Evolutionary conservation across 1,140 invertebrate species (phyloP).

Genomic region (Tetragonula clypearis): DNA sequence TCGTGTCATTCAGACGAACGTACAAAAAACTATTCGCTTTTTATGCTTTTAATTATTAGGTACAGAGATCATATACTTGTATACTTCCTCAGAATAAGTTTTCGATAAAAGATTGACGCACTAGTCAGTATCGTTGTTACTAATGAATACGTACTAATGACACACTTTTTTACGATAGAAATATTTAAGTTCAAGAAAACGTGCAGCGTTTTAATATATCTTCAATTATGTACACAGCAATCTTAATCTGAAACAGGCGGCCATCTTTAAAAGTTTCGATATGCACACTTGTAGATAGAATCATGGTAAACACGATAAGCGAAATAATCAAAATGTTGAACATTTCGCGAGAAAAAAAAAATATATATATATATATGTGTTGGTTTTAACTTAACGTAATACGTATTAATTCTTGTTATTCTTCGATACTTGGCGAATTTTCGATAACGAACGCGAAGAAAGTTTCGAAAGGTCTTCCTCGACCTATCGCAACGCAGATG

Average conservation of each 20-base stretch:
- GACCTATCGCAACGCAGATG: conserved; percentile 15
- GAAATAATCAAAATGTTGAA: background rate
- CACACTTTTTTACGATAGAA: background rate
- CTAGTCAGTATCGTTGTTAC: background rate
- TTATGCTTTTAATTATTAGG: background rate
- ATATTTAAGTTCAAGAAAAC: background rate
- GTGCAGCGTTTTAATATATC: background rate
- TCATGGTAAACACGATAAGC: background rate
- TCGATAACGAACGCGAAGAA: background rate
- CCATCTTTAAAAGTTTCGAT: background rate
- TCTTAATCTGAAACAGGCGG: background rate
- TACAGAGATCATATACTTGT: background rate
- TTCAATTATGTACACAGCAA: background rate
- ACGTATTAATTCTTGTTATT: background rate
- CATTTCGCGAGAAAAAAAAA: too few species aligned
- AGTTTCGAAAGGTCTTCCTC: too few species aligned
- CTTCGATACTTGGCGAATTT: background rate
- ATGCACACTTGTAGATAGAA: background rate
- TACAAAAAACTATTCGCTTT: background rate
- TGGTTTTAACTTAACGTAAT: too few species aligned
- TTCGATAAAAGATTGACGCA: background rate
- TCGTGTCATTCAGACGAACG: background rate
- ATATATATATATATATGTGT: too few species aligned
- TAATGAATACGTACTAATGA: background rate
- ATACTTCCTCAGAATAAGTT: background rate